Base-by-base conservation (phyloP, 2,797 vertebrate species). In the Petrocephalus schoutedeni region DNA sequence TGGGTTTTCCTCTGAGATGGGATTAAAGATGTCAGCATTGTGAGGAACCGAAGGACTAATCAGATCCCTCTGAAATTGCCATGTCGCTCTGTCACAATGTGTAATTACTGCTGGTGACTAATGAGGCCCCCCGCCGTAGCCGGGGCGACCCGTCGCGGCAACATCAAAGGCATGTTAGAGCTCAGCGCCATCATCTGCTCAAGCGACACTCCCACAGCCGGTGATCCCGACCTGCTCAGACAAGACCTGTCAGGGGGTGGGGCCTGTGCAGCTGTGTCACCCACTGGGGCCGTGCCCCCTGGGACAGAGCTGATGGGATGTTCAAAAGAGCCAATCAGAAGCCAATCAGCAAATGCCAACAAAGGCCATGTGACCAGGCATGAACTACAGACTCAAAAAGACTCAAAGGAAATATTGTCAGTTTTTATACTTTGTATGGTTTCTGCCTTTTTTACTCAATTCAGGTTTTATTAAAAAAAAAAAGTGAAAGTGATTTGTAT, bases 331-430 rank as follows among this genome's bases (percentile, higher is more conserved):
- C 77, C 85, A 59, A 59, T 88, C 36, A 59, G n/a, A 86, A 86
- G 14, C 19, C 16, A 36, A 49, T 23, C 84, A 41, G 19, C 16
- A 64, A 95, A 95, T 92, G 91, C 85, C 49, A 88, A 92, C 92
- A 92, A 87, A 91, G 93, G 95, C 95, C 96, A 95, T 95, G 94
- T 95, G 91, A 92, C 95, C 95, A 95, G 95, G 93, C 94, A 95
- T 93, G 94, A 94, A 95, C 95, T 95, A 95, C 94, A 45, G 19
- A 36, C 14, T 12, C 94, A 93, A 95, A 94, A 77, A 9, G 5
- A 45, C 71, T 77, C 36, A 41, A 77, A 77, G 71, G 16, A 77
- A 45, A 77, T 45, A 45, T 45, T 77, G 71, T 77, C 16, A 45
- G 45, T 19, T 77, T 45, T 77, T 45, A 77, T n/a, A 77, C 2